These are phyloP conservation scores for Drosophila pseudoobscura DNA, from an alignment of 1,140 invertebrate species.

Conservation along the genomic window DNA sequence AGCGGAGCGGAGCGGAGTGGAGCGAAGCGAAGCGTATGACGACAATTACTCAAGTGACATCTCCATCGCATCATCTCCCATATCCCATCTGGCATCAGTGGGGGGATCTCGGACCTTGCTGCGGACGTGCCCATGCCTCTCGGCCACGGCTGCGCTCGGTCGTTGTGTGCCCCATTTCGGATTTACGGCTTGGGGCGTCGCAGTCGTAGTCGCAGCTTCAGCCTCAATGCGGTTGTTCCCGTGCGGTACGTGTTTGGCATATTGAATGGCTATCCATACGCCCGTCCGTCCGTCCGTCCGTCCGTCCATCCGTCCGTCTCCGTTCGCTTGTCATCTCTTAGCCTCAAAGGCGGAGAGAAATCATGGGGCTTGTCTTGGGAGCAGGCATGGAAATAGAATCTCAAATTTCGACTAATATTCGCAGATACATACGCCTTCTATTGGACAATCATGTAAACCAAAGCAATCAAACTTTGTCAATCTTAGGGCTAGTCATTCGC, in stretches of 20 bases:
- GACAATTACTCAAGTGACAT: slow-evolving; percentile 82
- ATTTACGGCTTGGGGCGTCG: slow-evolving; percentile 27
- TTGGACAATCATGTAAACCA: no score
- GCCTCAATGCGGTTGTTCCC: slow-evolving; percentile 50
- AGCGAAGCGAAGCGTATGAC: slow-evolving; percentile 36
- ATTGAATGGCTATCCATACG: slow-evolving; percentile 38
- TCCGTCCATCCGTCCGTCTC: no score
- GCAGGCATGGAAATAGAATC: no score
- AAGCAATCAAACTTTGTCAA: no score
- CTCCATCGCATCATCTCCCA: slow-evolving; percentile 53
- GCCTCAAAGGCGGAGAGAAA: slow-evolving; percentile 6
- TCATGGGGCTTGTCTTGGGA: slow-evolving; percentile 2
- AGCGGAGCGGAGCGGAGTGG: neutral
- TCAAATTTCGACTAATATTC: no score
- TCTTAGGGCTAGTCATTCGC: neutral
- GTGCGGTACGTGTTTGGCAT: slow-evolving; percentile 69
- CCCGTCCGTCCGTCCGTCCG: neutral
- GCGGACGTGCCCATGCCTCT: slow-evolving; percentile 53
- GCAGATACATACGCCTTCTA: no score
- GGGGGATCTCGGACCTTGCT: slow-evolving; percentile 40
- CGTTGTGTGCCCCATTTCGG: slow-evolving; percentile 35
- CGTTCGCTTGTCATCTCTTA: neutral
- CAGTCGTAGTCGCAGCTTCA: slow-evolving; percentile 15
- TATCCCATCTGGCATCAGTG: no score
- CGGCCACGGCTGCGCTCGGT: slow-evolving; percentile 19